phyloP scores from a whole-genome alignment of 2,113 vertebrate genomes.

The Pongo abelii region DNA sequence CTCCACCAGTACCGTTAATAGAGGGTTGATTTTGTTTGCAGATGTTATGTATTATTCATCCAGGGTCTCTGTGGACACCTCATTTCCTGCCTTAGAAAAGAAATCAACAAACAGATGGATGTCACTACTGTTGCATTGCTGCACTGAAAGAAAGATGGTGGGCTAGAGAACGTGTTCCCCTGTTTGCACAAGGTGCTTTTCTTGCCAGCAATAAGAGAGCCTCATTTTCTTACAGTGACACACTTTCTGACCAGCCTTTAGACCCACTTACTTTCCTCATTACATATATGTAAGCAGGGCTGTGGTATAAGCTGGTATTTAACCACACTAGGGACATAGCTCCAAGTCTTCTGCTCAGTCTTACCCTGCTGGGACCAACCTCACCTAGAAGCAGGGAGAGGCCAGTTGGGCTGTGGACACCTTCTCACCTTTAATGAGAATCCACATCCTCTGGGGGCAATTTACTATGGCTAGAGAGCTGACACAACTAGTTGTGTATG shows the following conservation, averaged over 20 bases:
- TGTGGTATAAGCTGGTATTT: background rate
- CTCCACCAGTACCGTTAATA: slow-evolving; percentile 24
- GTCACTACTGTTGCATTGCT: background rate
- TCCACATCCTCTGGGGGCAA: background rate
- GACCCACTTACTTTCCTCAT: background rate
- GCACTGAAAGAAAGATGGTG: background rate
- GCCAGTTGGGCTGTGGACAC: background rate
- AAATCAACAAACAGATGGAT: slow-evolving; percentile 46
- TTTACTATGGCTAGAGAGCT: background rate
- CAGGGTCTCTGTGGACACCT: slow-evolving; percentile 51
- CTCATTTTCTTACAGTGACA: background rate
- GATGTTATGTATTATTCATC: slow-evolving; percentile 58
- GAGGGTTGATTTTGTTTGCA: slow-evolving; percentile 58
- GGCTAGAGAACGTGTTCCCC: background rate
- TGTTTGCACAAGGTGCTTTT: background rate
- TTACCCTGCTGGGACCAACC: background rate
- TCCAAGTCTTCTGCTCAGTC: background rate
- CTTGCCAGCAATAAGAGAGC: background rate
- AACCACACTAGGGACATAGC: background rate
- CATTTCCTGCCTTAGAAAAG: slow-evolving; percentile 61
- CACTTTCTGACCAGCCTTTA: background rate
- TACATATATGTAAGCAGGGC: background rate
- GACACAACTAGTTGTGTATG: background rate
- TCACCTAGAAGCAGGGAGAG: background rate
- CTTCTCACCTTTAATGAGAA: background rate